Base-by-base conservation (phyloP, 2,888 invertebrate genomes). In the Tinea trinotella region DNA sequence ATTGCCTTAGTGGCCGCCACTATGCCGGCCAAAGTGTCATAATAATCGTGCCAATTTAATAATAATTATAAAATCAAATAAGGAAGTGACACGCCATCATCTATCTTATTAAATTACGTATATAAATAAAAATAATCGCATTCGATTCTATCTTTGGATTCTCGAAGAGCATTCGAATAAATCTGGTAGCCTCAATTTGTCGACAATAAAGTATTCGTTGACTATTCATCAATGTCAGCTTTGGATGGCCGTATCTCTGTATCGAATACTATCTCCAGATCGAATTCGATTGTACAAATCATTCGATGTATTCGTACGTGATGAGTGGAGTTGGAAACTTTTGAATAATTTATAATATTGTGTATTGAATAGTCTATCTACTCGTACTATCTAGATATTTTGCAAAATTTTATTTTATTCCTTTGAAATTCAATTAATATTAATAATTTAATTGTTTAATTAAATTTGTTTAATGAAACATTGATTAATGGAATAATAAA, bases 141-240 rank as follows among this genome's bases (percentile, higher is more conserved):
- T 5, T 22, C 7, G 22, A 30, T 30, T 30, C 3, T 2, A 30
- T 30, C 30, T 30, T n/a, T 7, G 7, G 30, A 30, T 30, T 40
- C 40, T 40, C 15, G 7, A 46, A 46, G 19, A 6, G 34, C 10
- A 52, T 64, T 60, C 63, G 62, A 66, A 73, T 75, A 76, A 76
- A 76, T 74, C 72, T 58, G 66, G 71, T 68, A 74, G 69, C 73
- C 70, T 74, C 79, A 82, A 81, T 82, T 82, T 77, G 81, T 78
- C 74, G 63, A 63, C 70, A 67, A 70, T 78, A 78, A 79, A 76
- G 61, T 72, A 65, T 48, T 48, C 15, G 48, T 7, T 10, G 66
- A 74, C 73, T 73, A 82, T 83, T 82, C 81, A 80, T 83, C 82
- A 78, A 76, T 69, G 81, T 83, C 80, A 67, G 61, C 60, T 65